Conservation (phyloP, 2,113 vertebrate genomes). For the Crocuta crocuta region DNA sequence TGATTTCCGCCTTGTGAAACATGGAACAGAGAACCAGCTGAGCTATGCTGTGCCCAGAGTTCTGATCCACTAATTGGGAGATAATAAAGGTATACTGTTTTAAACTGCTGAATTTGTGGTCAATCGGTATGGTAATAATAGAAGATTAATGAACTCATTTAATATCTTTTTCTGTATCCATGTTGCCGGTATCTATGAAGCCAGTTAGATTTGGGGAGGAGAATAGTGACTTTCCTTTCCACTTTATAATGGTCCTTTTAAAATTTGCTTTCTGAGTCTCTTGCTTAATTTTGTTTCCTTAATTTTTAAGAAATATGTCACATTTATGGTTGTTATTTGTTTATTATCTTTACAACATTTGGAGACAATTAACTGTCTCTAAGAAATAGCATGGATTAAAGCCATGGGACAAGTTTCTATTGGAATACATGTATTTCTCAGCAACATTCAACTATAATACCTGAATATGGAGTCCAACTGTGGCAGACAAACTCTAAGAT, state of each 20-base stretch:
- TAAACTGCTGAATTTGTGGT: neutral
- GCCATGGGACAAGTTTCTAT: neutral
- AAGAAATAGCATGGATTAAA: neutral
- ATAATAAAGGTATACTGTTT: neutral
- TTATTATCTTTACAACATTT: neutral
- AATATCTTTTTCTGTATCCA: neutral
- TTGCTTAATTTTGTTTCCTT: neutral
- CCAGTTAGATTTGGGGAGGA: neutral
- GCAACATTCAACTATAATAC: neutral
- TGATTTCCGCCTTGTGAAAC: neutral
- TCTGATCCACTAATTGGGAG: neutral
- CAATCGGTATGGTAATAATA: neutral
- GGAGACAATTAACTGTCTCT: neutral
- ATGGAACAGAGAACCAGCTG: neutral
- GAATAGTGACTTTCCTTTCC: neutral
- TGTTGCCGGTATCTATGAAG: neutral
- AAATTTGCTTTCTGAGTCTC: neutral
- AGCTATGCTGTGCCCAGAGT: neutral
- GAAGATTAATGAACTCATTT: neutral
- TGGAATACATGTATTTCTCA: neutral
- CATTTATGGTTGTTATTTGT: neutral
- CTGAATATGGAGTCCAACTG: neutral
- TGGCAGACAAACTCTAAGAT: neutral
- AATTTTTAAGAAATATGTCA: neutral
- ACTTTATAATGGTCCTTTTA: neutral